Conservation (phyloP, 2,113 vertebrate species). For the Hassar affinis region DNA sequence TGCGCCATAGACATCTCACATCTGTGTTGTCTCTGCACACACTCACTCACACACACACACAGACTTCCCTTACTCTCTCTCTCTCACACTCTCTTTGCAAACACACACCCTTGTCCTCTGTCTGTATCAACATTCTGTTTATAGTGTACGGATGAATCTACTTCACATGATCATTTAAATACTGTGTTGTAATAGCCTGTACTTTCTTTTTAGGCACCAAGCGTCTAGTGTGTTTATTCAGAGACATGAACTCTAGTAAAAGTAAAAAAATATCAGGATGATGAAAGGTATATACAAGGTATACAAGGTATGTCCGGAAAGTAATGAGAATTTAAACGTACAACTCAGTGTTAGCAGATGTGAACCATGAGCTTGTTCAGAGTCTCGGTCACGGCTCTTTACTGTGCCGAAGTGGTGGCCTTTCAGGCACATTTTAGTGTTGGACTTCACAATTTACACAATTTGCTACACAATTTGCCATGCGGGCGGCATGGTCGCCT, state of each 20-base stretch:
- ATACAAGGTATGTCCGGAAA: too few species aligned
- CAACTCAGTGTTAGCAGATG: too few species aligned
- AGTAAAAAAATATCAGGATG: too few species aligned
- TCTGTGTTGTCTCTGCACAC: background rate
- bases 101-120: background rate
- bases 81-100: background rate
- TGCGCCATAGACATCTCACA: slow-evolving; percentile 18
- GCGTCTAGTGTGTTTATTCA: background rate
- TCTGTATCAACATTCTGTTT: background rate
- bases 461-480: too few species aligned
- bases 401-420: too few species aligned
- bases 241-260: background rate
- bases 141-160: background rate
- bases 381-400: too few species aligned
- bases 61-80: background rate
- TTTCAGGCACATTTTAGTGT: too few species aligned
- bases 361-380: too few species aligned
- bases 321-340: too few species aligned
- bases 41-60: background rate
- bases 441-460: too few species aligned
- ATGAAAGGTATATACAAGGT: too few species aligned
- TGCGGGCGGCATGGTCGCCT: too few species aligned
- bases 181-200: background rate
- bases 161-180: background rate
- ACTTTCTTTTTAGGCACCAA: background rate